Conservation (phyloP, 2,113 vertebrate genomes). For the Spheniscus mendiculus region DNA sequence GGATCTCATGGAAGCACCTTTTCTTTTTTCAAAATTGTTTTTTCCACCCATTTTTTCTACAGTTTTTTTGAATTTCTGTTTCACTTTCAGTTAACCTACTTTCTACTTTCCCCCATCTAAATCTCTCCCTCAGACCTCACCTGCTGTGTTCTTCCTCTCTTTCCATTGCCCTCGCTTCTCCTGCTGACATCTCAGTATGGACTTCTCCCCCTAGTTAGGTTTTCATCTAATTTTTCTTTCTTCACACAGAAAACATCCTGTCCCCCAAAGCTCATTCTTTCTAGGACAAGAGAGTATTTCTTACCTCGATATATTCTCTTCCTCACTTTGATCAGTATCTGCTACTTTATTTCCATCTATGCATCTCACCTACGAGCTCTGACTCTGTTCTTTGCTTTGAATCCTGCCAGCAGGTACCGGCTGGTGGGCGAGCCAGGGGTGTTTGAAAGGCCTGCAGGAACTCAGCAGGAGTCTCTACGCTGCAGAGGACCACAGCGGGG, state of each 20-base stretch:
- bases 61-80: neutral
- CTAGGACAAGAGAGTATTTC: neutral
- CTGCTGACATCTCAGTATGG: neutral
- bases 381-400: neutral
- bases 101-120: neutral
- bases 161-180: neutral
- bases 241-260: neutral
- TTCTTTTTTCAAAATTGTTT: neutral
- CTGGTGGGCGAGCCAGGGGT: neutral
- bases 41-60: neutral
- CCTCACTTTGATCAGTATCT: slow-evolving; percentile 38
- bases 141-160: neutral
- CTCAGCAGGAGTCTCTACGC: neutral
- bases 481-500: neutral
- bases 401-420: neutral
- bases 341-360: neutral
- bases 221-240: neutral
- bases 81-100: slow-evolving; percentile 20
- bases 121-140: neutral
- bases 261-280: neutral
- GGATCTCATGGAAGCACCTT: neutral
- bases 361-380: neutral
- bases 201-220: neutral
- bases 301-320: neutral
- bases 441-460: neutral